phyloP scores from a whole-genome alignment of 1,140 invertebrate species.

The Meloidogyne chitwoodi region DNA sequence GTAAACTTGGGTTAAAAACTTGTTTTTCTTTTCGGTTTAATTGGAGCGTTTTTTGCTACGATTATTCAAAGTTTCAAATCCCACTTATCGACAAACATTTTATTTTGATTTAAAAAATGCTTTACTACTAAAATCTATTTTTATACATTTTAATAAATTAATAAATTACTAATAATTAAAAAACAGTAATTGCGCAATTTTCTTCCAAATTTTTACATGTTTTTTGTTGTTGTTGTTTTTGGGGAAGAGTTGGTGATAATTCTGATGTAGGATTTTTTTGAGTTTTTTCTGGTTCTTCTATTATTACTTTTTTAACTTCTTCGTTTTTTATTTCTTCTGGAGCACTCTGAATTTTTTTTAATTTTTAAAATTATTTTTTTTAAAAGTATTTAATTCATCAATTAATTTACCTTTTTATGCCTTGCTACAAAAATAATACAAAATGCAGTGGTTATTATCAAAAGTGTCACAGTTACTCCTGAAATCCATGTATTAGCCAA shows the following conservation, averaged over 20 bases:
- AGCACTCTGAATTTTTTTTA: background rate
- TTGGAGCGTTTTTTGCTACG: no score
- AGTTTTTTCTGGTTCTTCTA: slow-evolving; percentile 2
- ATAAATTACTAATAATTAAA: background rate
- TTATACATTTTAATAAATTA: background rate
- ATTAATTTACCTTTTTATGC: slow-evolving; percentile 34
- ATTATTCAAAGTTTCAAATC: no score
- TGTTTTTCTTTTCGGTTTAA: no score
- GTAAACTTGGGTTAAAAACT: no score
- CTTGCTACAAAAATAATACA: slow-evolving; percentile 39
- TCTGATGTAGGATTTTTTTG: background rate
- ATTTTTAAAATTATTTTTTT: background rate
- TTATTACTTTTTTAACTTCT: background rate
- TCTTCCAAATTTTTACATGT: background rate
- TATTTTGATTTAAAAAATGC: no score
- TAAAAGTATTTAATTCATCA: background rate
- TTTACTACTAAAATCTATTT: no score
- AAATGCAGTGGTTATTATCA: slow-evolving; percentile 35
- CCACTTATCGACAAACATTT: no score
- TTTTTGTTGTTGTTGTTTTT: background rate
- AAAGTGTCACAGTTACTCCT: slow-evolving; percentile 28
- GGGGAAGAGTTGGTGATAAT: background rate
- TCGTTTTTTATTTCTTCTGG: background rate
- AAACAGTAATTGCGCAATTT: slow-evolving; percentile 7
- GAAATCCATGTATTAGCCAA: slow-evolving; percentile 39